A percentile compares a stretch with the other conserved stretches of the same genome.
These are phyloP conservation scores for Cyprinus carpio DNA, from an alignment of 2,113 vertebrate species.

Conservation along the genomic window DNA sequence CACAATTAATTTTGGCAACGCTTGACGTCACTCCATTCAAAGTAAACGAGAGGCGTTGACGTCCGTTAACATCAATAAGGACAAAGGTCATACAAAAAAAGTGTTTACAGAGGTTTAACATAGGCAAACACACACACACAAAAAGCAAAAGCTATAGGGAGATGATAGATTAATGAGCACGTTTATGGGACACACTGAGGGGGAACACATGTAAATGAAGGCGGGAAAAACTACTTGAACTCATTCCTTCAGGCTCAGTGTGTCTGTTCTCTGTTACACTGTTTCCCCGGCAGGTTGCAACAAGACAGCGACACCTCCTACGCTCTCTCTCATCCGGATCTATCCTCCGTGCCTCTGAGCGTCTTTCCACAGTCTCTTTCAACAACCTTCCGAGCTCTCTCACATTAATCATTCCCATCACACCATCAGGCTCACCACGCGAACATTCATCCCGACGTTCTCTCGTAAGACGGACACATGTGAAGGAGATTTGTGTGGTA, in stretches of 20 bases:
- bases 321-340: conserved; percentile 11
- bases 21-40: too few species aligned
- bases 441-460: conserved; percentile 5
- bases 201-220: background rate
- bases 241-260: conserved; percentile 11
- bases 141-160: background rate
- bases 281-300: conserved; percentile 27
- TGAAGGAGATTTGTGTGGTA: background rate
- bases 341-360: background rate
- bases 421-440: background rate
- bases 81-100: too few species aligned
- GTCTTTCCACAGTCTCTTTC: background rate
- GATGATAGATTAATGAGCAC: background rate
- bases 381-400: background rate
- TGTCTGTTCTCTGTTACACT: conserved; percentile 10
- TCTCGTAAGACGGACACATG: background rate
- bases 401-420: conserved; percentile 5
- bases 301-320: conserved; percentile 22
- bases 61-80: too few species aligned
- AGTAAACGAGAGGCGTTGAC: too few species aligned
- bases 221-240: conserved; percentile 12
- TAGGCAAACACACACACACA: background rate
- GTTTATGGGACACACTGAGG: background rate
- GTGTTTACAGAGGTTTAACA: too few species aligned
- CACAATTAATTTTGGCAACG: too few species aligned